Evolutionary conservation across 2,113 vertebrate genomes (phyloP).

Genomic region (Salvelinus sp.): DNA sequence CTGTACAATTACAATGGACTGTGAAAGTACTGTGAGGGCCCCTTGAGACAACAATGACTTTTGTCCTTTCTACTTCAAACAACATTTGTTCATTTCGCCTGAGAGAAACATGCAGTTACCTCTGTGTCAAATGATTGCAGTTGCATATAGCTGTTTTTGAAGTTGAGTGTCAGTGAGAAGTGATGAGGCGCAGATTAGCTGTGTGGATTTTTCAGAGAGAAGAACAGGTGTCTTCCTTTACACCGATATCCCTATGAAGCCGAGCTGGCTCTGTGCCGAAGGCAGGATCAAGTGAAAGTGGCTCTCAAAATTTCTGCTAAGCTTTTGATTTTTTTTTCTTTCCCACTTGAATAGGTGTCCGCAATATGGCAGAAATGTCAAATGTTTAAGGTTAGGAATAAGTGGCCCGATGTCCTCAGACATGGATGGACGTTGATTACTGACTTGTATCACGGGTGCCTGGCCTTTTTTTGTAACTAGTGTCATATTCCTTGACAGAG

Average conservation of each 20-base stretch:
- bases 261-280: constrained; percentile 35
- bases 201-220: constrained; percentile 32
- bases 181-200: constrained; percentile 47
- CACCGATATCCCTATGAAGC: constrained; percentile 36
- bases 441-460: too few relatives aligned
- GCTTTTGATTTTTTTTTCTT: not conserved
- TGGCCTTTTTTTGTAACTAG: too few relatives aligned
- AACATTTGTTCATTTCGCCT: constrained; percentile 3
- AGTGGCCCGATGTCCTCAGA: too few relatives aligned
- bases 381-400: too few relatives aligned
- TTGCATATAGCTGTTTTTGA: not conserved
- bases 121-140: not conserved
- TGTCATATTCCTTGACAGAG: too few relatives aligned
- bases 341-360: too few relatives aligned
- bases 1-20: not conserved
- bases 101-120: not conserved
- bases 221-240: constrained; percentile 52
- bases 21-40: not conserved
- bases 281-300: constrained; percentile 24
- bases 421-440: too few relatives aligned
- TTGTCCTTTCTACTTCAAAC: not conserved
- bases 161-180: constrained; percentile 16
- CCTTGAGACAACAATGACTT: not conserved
- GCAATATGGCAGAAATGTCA: too few relatives aligned
- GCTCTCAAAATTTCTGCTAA: constrained; percentile 28